Conservation (phyloP, 2,797 vertebrate species). For the Cephalopachus bancanus region DNA sequence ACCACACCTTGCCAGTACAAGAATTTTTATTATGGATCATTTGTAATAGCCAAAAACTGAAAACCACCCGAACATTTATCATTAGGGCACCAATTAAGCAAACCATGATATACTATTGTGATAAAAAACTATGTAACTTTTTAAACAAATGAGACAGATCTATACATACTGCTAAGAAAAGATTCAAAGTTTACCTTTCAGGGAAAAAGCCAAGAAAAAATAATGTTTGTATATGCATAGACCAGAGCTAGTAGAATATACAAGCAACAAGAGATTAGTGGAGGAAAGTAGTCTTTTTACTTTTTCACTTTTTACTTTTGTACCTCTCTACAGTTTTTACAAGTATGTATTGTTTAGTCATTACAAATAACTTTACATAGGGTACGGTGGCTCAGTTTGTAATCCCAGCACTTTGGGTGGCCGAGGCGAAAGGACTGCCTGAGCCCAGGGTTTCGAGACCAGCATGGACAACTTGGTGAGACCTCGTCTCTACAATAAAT, state of each 20-base stretch:
- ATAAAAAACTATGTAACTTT: background rate
- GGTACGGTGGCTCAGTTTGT: no score
- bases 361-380: constrained; percentile 20
- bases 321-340: background rate
- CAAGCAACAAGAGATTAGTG: background rate
- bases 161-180: background rate
- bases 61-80: background rate
- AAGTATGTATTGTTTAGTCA: background rate
- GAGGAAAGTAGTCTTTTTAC: background rate
- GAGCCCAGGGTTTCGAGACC: no score
- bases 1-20: background rate
- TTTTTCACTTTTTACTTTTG: background rate
- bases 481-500: no score
- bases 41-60: background rate
- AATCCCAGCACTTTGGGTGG: no score
- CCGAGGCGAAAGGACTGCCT: no score
- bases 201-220: background rate
- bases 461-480: no score
- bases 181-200: background rate
- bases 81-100: background rate
- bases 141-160: background rate
- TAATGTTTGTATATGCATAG: background rate
- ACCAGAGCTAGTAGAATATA: background rate
- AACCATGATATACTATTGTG: background rate
- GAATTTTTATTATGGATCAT: background rate